Conservation (phyloP, 2,797 vertebrate genomes). For the Neosalanx taihuensis region DNA sequence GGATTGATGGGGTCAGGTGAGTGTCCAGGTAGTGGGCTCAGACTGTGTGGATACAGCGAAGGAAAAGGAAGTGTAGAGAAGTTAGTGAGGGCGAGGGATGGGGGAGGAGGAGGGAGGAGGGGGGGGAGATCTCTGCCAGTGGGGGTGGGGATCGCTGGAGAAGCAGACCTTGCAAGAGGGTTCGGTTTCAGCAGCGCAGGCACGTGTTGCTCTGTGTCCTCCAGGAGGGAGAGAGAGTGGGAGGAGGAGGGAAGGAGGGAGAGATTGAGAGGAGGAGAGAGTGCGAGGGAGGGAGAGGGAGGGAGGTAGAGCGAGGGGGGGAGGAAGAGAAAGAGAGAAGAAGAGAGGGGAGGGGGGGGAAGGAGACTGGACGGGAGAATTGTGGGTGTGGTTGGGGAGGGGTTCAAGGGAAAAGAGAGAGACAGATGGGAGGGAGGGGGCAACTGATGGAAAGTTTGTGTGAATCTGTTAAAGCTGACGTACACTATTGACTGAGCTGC, state of each 20-base stretch:
- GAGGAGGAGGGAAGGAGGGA: neutral
- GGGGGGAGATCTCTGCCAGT: slow-evolving; percentile 32
- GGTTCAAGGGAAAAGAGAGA: neutral
- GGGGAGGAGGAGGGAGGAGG: slow-evolving; percentile 55
- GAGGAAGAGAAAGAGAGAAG: slow-evolving; percentile 21
- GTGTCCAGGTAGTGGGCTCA: no score
- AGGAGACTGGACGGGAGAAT: neutral
- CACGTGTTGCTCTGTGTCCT: slow-evolving; percentile 60
- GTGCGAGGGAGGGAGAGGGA: slow-evolving; percentile 17
- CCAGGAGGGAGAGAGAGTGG: slow-evolving; percentile 21
- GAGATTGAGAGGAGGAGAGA: slow-evolving; percentile 8
- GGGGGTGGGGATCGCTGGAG: neutral
- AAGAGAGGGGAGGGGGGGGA: neutral
- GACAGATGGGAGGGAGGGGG: slow-evolving; percentile 31
- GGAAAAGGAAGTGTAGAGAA: no score
- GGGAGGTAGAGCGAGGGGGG: slow-evolving; percentile 1
- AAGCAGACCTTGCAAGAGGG: slow-evolving; percentile 48
- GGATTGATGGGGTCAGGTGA: no score
- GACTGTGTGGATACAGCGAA: no score
- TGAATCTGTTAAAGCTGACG: slow-evolving; percentile 55
- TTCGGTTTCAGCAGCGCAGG: slow-evolving; percentile 57
- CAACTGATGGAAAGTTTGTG: slow-evolving; percentile 62
- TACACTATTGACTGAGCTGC: slow-evolving; percentile 56
- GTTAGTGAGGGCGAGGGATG: slow-evolving; percentile 35
- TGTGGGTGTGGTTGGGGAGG: slow-evolving; percentile 9